Conservation (phyloP, 2,797 vertebrate genomes). For the Pogoniulus pusillus region DNA sequence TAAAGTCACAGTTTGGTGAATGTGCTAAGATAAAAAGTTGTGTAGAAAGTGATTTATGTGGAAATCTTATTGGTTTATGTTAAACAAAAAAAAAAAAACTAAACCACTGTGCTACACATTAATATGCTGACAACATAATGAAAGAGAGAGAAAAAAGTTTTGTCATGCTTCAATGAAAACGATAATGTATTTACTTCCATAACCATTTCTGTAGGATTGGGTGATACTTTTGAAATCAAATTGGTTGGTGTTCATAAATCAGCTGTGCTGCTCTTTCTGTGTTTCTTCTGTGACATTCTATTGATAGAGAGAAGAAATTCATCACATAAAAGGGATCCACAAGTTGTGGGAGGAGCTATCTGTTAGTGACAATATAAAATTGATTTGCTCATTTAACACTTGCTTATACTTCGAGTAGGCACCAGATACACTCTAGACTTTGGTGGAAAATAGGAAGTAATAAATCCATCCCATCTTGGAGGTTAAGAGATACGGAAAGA, state of each 20-base stretch:
- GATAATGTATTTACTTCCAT: slow-evolving; percentile 29
- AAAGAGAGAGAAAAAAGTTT: neutral
- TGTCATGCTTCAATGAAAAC: slow-evolving; percentile 24
- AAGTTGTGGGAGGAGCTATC: neutral
- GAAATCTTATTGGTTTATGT: slow-evolving; percentile 57
- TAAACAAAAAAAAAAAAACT: neutral
- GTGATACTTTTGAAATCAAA: slow-evolving; percentile 27
- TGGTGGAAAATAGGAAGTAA: neutral
- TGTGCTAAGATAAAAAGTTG: slow-evolving; percentile 38
- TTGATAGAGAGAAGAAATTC: neutral
- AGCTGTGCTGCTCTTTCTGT: neutral
- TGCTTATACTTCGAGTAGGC: too few relatives aligned
- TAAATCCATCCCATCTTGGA: neutral
- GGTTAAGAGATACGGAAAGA: neutral
- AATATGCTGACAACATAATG: slow-evolving; percentile 6
- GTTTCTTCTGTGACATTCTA: neutral
- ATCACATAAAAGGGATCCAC: neutral
- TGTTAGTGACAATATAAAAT: neutral
- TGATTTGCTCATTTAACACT: too few relatives aligned
- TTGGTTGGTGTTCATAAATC: slow-evolving; percentile 8
- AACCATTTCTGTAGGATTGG: slow-evolving; percentile 21
- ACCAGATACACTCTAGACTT: neutral
- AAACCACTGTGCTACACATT: neutral
- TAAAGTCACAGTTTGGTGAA: slow-evolving; percentile 66
- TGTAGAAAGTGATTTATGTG: slow-evolving; percentile 55